phyloP scores from a whole-genome alignment of 1,140 invertebrate species.

The Laupala kohalensis region DNA sequence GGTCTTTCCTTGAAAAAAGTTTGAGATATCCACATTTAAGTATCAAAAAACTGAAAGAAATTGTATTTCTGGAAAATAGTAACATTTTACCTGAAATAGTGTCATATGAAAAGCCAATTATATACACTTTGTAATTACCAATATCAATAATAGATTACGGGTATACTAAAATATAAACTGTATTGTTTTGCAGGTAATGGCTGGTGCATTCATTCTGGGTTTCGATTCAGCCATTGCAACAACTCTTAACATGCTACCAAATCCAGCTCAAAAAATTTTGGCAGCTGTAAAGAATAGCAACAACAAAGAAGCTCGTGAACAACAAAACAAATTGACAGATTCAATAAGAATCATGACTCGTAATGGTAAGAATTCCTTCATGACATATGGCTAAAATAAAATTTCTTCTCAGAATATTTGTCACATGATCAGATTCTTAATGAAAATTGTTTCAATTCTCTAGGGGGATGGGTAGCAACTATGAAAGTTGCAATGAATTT shows the following conservation, averaged over 20 bases:
- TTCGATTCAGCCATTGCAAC: constrained; percentile 54
- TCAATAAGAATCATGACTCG: constrained; percentile 28
- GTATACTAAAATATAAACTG: no score
- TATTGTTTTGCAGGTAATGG: constrained; percentile 43
- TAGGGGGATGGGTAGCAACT: constrained; percentile 45
- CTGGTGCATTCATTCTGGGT: constrained; percentile 43
- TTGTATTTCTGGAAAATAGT: no score
- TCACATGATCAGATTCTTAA: neutral
- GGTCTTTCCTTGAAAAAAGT: no score
- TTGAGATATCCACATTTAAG: no score
- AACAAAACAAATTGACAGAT: constrained; percentile 32
- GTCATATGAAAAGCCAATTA: no score
- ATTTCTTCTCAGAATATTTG: constrained; percentile 17
- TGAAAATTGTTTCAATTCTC: neutral
- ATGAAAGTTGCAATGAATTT: constrained; percentile 53
- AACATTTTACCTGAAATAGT: no score
- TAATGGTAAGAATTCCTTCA: constrained; percentile 33
- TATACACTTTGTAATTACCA: no score
- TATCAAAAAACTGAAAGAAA: no score
- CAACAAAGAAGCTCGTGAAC: constrained; percentile 24
- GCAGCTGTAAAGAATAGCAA: constrained; percentile 26
- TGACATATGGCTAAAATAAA: constrained; percentile 22
- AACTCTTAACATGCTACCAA: constrained; percentile 43
- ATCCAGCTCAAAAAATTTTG: constrained; percentile 30
- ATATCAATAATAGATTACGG: no score